Evolutionary conservation across 2,113 vertebrate genomes (phyloP), one percentile per base, ranked within the genome.

Genomic region (Tamias sibiricus): DNA sequence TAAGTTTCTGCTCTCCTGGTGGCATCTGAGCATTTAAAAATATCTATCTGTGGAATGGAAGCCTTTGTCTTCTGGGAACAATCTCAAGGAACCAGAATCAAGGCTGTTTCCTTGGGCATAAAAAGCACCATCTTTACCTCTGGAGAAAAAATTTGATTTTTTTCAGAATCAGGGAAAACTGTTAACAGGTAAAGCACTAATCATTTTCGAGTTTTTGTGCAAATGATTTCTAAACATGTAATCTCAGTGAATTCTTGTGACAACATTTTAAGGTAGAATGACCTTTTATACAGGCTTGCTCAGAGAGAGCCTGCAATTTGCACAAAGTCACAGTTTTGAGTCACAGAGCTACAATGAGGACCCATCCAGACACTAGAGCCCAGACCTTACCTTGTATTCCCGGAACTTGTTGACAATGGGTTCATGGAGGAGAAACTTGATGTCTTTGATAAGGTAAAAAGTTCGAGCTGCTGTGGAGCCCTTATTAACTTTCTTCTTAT

Each of bases 401-500:
- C 99, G 99, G 97, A 99, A 99, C 66, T 99, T 99, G 88, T 98
- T 98, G 95, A 99, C 99, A 0, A 99, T 99, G 84, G 99, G 99
- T 97, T 99, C 99, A 0, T 99, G 99, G 57, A 99, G 98, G 16
- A 99, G 99, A 95, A 99, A 99, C 83, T 98, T 99, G 91, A 99
- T 99, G 95, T 99, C 99, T 98, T 99, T 99, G 86, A 99, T 97
- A 66, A 99, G 98, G 88, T 99, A 99, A 97, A 99, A 99, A 7
- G 99, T 99, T 76, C 99, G 98, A 1, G 99, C 98, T 0, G 99
- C 99, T 0, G 99, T 99, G 75, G 99, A 99, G 19, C 99, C 99
- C 94, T 99, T 99, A 98, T 99, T 99, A 59, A 99, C 99, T 95
- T 99, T 99, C 98, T 99, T 99, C 98, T 99, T 99, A 98, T 99